Evolutionary conservation across 2,888 invertebrate genomes (phyloP).

Genomic region (Didymodactylos carnosus): DNA sequence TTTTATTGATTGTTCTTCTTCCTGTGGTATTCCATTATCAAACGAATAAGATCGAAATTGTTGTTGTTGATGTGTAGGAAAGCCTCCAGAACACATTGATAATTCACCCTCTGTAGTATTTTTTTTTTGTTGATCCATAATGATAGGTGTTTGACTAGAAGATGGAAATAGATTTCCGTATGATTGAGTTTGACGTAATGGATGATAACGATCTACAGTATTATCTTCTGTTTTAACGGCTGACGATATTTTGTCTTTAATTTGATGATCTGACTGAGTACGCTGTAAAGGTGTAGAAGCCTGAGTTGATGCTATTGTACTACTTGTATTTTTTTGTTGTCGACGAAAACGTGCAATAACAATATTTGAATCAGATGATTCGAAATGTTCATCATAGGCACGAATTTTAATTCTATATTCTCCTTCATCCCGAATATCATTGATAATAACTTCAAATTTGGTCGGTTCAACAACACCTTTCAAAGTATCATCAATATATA

Average conservation of each 20-base stretch:
- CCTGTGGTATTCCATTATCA: no score
- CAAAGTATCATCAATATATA: not conserved
- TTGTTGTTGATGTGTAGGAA: no score
- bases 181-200: not conserved
- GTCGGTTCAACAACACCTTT: conserved; percentile 4
- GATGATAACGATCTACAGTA: no score
- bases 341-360: conserved; percentile 7
- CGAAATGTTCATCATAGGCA: not conserved
- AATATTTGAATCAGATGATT: conserved; percentile 10
- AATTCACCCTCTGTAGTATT: no score
- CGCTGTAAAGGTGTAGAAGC: not conserved
- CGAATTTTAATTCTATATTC: conserved; percentile 9
- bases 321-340: no score
- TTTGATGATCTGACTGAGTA: not conserved
- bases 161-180: not conserved
- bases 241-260: not conserved
- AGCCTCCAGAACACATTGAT: no score
- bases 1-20: not conserved
- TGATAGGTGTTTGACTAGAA: not conserved
- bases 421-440: conserved; percentile 13
- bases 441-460: not conserved
- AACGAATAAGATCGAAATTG: no score
- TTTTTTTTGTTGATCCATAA: not conserved
- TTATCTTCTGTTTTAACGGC: no score
- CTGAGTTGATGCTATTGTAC: not conserved